Evolutionary conservation across 2,797 vertebrate genomes (phyloP), one percentile per base, ranked within the genome.

Genomic region (Vespertilio murinus): DNA sequence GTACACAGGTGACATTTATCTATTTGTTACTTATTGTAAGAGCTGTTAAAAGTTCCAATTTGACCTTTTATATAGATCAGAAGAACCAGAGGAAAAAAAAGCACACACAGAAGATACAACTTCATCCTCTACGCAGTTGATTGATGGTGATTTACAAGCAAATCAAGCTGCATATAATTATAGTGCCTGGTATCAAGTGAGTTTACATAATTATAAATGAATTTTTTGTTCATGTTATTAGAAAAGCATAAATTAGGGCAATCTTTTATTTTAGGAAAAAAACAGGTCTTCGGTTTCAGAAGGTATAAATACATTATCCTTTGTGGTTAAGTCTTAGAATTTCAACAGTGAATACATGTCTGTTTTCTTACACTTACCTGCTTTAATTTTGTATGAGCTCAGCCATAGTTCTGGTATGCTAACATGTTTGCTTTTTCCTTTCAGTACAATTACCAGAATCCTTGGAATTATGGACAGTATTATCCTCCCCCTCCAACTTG

Each of bases 401-500:
- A 82, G 61, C n/a, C 30, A 25, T 30, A 71, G 23, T 80, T 84
- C 6, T 92, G 28, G n/a, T 70, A n/a, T 42, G 18, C 49, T 85
- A 42, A 93, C 93, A 89, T 42, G 23, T 5, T 80, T 82, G 12
- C 17, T 42, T 95, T 97, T 94, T 86, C 94, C 88, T 98, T 98
- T 94, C 98, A 99, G 97, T 99, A 99, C 91, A 99, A 99, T 47
- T 99, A 99, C 40, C 99, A 99, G 97, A 99, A 99, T 73, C 98
- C 99, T 6, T 99, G 99, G 99, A 99, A 99, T 85, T 99, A 99
- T 5, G 99, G 99, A 98, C 99, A 99, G 97, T 99, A 99, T 99
- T 99, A 99, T 96, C 99, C 99, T 1, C 99, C 99, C 81, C 98
- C 99, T 92, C 98, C 99, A 5, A 99, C 99, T 97, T 99, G 99